phyloP scores from a whole-genome alignment of 2,113 vertebrate species.

The Acrocephalus arundinaceus region DNA sequence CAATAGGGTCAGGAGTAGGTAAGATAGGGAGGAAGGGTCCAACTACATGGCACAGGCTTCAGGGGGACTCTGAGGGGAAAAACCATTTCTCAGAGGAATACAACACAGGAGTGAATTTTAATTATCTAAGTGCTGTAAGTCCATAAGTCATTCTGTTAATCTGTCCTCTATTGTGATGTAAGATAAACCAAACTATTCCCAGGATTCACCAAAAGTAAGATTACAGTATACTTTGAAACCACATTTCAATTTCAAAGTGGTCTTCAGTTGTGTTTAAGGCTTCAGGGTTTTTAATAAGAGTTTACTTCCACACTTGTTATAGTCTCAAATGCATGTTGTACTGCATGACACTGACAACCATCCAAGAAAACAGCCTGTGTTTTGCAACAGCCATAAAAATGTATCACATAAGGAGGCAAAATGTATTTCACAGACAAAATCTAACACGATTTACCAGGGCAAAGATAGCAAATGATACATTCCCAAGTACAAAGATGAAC shows the following conservation, averaged over 20 bases:
- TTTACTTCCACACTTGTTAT: not conserved
- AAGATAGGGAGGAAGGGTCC: too few relatives aligned
- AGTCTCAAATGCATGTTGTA: not conserved
- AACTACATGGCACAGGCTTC: too few relatives aligned
- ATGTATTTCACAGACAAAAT: not conserved
- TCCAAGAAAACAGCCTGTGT: not conserved
- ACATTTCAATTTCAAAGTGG: not conserved
- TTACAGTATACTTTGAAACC: not conserved
- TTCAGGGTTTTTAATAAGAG: not conserved
- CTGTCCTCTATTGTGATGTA: not conserved
- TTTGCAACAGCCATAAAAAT: not conserved
- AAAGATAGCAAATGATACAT: not conserved
- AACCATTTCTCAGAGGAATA: too few relatives aligned
- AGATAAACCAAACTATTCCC: not conserved
- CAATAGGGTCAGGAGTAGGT: too few relatives aligned
- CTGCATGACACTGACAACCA: not conserved
- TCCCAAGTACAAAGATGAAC: not conserved
- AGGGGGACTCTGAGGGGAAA: too few relatives aligned
- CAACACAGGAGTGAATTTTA: not conserved
- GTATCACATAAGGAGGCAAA: not conserved
- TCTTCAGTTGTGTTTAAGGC: not conserved
- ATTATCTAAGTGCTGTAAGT: not conserved
- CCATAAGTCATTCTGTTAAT: not conserved
- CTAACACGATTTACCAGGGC: not conserved
- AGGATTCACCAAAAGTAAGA: not conserved